Base-by-base conservation (phyloP, 1,140 invertebrate species). In the Cotesia typhae region DNA sequence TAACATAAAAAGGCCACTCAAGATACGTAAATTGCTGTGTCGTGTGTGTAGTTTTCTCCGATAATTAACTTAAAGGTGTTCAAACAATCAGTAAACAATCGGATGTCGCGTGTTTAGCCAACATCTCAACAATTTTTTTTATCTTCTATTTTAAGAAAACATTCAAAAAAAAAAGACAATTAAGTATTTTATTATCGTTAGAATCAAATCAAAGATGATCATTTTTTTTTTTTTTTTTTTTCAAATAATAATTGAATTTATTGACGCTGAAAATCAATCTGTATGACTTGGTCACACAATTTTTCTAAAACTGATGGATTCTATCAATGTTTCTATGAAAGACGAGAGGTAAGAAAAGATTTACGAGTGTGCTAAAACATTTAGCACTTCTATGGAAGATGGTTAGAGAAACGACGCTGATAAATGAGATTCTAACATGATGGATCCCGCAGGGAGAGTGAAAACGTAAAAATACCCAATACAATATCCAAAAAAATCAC, bases 291-390 rank as follows among this genome's bases (percentile, higher is more conserved):
- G 41, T 47, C 53, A 57, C 14, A 37, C n/a, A 14, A 6, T 74
- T 78, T 78, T 71, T 59, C 60, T 64, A 70, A 79, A 78, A 36
- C 37, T 53, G 67, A 73, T 63, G 69, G 71, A 74, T 59, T 47
- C 35, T 36, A 68, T 36, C 28, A 52, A 28, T 14, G 6, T 4
- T 47, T 71, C 36, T 60, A 64, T 77, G 57, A 59, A 71, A 57
- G 20, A 36, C 35, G 74, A 71, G 61, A 66, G 70, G 73, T 70
- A 70, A 6, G 37, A 41, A 71, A 81, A 83, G 82, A 84, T 84
- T 84, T 83, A 84, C 78, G 82, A 83, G 79, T 81, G 73, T 81
- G 77, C 79, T 64, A 53, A 81, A 74, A 78, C 80, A 79, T 79
- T 84, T 84, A 83, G 77, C 81, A 81, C 78, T 57, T 81, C 74